Evolutionary conservation across 2,888 invertebrate genomes (phyloP).

Genomic region (Patella caerulea): DNA sequence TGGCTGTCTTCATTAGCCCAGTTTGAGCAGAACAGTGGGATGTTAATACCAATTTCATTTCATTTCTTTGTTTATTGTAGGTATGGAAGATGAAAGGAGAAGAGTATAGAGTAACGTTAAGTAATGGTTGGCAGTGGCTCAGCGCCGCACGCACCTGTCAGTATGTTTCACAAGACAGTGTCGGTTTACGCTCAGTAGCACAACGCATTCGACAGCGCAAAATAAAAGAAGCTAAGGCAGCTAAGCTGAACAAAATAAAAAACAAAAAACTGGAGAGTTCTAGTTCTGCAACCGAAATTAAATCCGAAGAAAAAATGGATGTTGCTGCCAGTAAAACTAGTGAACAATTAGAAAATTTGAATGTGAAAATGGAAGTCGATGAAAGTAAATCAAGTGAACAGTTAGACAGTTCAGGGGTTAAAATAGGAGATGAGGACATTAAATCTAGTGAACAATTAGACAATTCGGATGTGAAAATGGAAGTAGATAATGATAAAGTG

Average conservation of each 20-base stretch:
- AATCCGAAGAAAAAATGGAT: conserved; percentile 34
- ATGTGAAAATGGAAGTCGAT: conserved; percentile 20
- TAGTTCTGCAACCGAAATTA: conserved; percentile 4
- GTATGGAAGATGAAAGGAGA: conserved; percentile 97
- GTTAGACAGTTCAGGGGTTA: conserved; percentile 10
- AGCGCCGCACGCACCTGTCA: conserved; percentile 73
- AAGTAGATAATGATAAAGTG: conserved; percentile 32
- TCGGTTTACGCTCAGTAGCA: conserved; percentile 76
- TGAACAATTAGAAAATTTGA: neutral
- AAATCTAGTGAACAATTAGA: conserved; percentile 5
- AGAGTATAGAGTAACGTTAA: conserved; percentile 94
- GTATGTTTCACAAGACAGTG: conserved; percentile 74
- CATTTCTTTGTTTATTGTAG: conserved; percentile 41
- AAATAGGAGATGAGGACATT: conserved; percentile 8
- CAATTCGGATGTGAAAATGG: conserved; percentile 21
- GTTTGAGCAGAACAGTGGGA: too few species aligned
- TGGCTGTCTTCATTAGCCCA: too few species aligned
- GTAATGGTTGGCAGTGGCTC: conserved; percentile 87
- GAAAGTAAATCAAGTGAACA: neutral
- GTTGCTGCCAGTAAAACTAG: conserved; percentile 26
- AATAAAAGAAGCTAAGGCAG: conserved; percentile 38
- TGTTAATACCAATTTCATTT: too few species aligned
- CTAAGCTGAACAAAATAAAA: neutral
- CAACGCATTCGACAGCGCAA: conserved; percentile 51
- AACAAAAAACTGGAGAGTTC: conserved; percentile 3